Evolutionary conservation across 1,140 invertebrate genomes (phyloP).

Genomic region (Cyrtorhinus lividipennis): DNA sequence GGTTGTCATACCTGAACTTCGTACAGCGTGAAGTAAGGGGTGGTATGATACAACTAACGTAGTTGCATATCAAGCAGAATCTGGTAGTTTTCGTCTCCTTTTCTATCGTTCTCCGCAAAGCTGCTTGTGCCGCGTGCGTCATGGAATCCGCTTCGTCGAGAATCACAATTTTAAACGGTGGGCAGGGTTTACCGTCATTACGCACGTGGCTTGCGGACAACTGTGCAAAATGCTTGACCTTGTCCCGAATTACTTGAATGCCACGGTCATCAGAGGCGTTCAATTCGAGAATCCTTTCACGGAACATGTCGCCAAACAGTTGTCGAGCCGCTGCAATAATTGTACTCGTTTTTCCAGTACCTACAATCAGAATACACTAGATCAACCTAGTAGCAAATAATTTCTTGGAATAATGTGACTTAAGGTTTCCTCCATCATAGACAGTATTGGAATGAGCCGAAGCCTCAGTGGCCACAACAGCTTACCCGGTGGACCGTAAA

Average conservation of each 20-base stretch:
- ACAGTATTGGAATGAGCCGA: no score
- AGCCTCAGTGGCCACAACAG: no score
- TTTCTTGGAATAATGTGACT: no score
- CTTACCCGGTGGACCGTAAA: conserved; percentile 91
- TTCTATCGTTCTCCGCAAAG: conserved; percentile 94
- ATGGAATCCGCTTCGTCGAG: conserved; percentile 99
- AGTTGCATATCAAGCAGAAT: conserved; percentile 98
- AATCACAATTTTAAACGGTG: conserved; percentile 91
- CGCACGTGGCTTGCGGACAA: conserved; percentile 57
- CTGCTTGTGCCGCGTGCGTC: conserved; percentile 87
- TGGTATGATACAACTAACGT: conserved; percentile 93
- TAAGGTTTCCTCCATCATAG: no score
- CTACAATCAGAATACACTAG: background rate
- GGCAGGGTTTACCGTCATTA: conserved; percentile 76
- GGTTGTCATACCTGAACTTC: no score
- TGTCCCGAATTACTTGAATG: conserved; percentile 92
- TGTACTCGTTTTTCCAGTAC: conserved; percentile 98
- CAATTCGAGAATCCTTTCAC: conserved; percentile 75
- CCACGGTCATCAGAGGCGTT: conserved; percentile 99
- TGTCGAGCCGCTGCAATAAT: conserved; percentile 88
- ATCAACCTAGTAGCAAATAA: no score
- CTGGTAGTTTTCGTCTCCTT: conserved; percentile 86
- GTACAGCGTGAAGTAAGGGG: conserved; percentile 95
- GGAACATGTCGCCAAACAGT: conserved; percentile 76
- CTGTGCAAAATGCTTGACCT: conserved; percentile 90